phyloP scores from a whole-genome alignment of 37 sponge, comb jelly and placozoan genomes.

The Diacarnus erythraeanus region DNA sequence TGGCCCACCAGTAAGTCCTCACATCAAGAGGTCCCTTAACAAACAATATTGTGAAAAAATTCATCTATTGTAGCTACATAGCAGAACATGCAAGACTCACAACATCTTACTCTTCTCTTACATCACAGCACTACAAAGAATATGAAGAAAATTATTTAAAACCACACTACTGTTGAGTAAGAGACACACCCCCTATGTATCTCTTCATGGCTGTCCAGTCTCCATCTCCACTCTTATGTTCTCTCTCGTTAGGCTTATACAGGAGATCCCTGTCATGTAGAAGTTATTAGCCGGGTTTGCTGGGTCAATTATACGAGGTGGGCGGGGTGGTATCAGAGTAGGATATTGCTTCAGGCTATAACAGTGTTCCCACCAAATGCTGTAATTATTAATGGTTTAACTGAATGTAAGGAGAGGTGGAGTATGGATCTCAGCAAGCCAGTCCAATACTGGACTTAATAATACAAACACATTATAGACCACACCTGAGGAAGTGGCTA shows the following conservation, averaged over 20 bases:
- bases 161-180: conserved; percentile 38
- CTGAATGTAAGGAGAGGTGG: too few relatives aligned
- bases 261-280: conserved; percentile 54
- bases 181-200: not conserved
- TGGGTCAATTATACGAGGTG: conserved; percentile 71
- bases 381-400: too few relatives aligned
- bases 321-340: not conserved
- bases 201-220: conserved; percentile 51
- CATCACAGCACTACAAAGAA: too few relatives aligned
- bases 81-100: too few relatives aligned
- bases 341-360: conserved; percentile 31
- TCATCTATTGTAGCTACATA: too few relatives aligned
- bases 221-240: conserved; percentile 20
- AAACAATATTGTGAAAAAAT: too few relatives aligned
- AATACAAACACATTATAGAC: too few relatives aligned
- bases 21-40: too few relatives aligned
- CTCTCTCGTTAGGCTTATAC: conserved; percentile 9
- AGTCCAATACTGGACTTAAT: not conserved
- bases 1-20: too few relatives aligned
- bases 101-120: too few relatives aligned
- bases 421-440: conserved; percentile 51
- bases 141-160: too few relatives aligned
- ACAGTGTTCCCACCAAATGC: conserved; percentile 50
- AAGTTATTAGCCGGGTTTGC: conserved; percentile 79
- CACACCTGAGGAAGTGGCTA: too few relatives aligned